Evolutionary conservation across 2,888 invertebrate genomes (phyloP), one percentile per base, ranked within the genome.

Genomic region (Macrosoma leucophasiata): DNA sequence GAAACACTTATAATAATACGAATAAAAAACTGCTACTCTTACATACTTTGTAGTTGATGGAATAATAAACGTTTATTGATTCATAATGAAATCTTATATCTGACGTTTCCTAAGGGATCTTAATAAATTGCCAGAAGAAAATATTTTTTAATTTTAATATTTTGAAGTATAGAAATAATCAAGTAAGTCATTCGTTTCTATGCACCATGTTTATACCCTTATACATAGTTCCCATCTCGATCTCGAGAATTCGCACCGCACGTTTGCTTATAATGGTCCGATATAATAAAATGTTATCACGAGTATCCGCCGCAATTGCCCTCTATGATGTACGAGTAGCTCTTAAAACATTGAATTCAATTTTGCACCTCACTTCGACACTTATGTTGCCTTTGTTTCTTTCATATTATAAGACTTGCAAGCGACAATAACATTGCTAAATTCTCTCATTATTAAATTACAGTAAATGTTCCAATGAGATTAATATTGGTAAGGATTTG

Each of bases 201-300:
- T n/a, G n/a, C n/a, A n/a, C n/a, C n/a, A n/a, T n/a, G n/a, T n/a
- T n/a, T n/a, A n/a, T n/a, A n/a, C n/a, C n/a, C n/a, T n/a, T n/a
- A n/a, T n/a, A n/a, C n/a, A n/a, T n/a, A 59, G 64, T 59, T 55
- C 58, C 55, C 57, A 49, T 58, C 59, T 62, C 64, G 68, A 71
- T 66, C 72, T 58, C 59, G 50, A 66, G 67, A n/a, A n/a, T n/a
- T n/a, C n/a, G 72, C 69, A 65, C 58, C 56, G 68, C 77, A 78
- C 76, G 76, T 74, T 63, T 64, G 45, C 68, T 55, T 58, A 57
- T 78, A 78, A 78, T 79, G 67, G 62, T 58, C 53, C 62, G 66
- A 68, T 74, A 68, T 77, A 76, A 77, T 76, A 74, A 74, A 77
- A 74, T 69, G 67, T 69, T 76, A 78, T 76, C 71, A 74, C 60